These are phyloP conservation scores for Callipepla californica DNA, from an alignment of 2,113 vertebrate species.

Conservation along the genomic window DNA sequence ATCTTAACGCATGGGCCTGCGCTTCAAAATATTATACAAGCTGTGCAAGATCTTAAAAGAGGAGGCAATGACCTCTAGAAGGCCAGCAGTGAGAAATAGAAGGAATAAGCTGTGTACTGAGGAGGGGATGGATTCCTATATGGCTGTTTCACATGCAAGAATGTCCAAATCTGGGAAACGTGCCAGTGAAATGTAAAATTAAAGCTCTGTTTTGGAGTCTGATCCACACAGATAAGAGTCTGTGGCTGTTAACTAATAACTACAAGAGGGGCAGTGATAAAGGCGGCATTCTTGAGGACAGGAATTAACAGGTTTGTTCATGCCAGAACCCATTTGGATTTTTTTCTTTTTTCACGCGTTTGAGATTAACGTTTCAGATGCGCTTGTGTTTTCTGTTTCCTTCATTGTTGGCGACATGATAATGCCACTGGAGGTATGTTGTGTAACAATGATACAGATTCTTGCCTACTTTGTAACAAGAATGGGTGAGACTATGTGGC, in stretches of 20 bases:
- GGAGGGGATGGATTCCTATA: conserved; percentile 48
- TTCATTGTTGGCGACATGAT: not conserved
- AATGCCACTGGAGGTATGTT: not conserved
- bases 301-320: conserved; percentile 45
- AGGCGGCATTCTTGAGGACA: not conserved
- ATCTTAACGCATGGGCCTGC: not conserved
- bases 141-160: conserved; percentile 56
- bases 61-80: conserved; percentile 39
- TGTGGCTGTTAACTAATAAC: conserved; percentile 67
- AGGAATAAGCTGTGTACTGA: conserved; percentile 23
- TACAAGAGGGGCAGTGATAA: conserved; percentile 43
- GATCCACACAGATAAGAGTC: conserved; percentile 57
- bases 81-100: not conserved
- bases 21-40: not conserved
- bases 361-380: not conserved
- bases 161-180: conserved; percentile 60
- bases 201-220: conserved; percentile 62
- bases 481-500: not conserved
- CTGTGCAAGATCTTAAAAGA: not conserved
- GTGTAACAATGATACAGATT: rapidly evolving
- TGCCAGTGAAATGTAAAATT: conserved; percentile 67
- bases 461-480: not conserved
- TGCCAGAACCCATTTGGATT: not conserved
- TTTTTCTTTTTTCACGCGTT: not conserved
- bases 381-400: not conserved